Conservation (phyloP, 1,140 invertebrate species). For the Eupristina koningsbergeri region DNA sequence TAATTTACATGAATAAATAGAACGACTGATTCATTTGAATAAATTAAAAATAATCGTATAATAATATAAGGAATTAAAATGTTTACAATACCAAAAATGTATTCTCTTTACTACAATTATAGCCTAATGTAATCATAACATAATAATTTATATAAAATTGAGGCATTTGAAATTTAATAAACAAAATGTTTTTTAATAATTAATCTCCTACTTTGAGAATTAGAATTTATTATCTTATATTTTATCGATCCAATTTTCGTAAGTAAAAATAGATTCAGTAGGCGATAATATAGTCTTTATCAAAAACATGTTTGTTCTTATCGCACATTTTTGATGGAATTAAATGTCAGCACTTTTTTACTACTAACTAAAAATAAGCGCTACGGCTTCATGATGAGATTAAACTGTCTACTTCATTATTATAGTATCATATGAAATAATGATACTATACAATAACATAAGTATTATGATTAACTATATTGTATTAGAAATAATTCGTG, state of each 20-base stretch:
- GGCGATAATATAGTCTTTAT: background rate
- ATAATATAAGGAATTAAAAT: background rate
- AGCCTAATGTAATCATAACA: background rate
- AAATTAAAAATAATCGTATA: background rate
- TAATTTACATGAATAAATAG: too few species aligned
- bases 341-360: background rate
- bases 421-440: background rate
- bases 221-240: background rate
- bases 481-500: background rate
- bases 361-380: constrained; percentile 6
- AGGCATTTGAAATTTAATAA: background rate
- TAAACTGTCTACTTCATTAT: constrained; percentile 31
- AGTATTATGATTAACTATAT: background rate
- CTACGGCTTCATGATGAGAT: constrained; percentile 26
- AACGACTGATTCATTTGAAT: too few species aligned
- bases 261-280: background rate
- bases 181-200: background rate
- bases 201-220: background rate
- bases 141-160: background rate
- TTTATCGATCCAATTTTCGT: background rate
- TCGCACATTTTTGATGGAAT: constrained; percentile 21
- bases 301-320: background rate
- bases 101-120: background rate
- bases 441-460: background rate
- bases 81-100: background rate